These are phyloP conservation scores for Melitaea athalia DNA, from an alignment of 2,888 invertebrate species.

Conservation along the genomic window DNA sequence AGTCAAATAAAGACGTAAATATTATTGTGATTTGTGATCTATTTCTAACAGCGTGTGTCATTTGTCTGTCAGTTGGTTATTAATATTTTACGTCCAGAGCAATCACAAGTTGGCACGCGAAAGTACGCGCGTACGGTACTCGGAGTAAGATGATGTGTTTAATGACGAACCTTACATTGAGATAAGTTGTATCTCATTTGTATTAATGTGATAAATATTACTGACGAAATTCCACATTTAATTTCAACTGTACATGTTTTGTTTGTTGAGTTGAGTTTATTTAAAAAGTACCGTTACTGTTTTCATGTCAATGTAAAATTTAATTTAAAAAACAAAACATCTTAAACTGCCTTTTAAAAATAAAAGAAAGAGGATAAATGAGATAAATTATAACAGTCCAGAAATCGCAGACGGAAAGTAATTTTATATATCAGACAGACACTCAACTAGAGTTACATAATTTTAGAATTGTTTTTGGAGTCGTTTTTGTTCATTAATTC, in stretches of 20 bases:
- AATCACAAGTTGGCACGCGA: slow-evolving; percentile 33
- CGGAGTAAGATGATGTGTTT: slow-evolving; percentile 23
- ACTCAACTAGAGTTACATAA: too few relatives aligned
- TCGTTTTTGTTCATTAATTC: too few relatives aligned
- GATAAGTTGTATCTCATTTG: slow-evolving; percentile 7
- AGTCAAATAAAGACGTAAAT: slow-evolving; percentile 20
- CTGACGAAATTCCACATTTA: not conserved
- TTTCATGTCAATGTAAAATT: too few relatives aligned
- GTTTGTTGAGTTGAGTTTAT: too few relatives aligned
- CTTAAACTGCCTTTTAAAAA: too few relatives aligned
- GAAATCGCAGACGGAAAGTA: too few relatives aligned
- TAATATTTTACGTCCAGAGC: slow-evolving; percentile 26
- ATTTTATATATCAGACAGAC: too few relatives aligned
- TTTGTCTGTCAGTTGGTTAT: slow-evolving; percentile 32
- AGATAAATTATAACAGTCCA: too few relatives aligned
- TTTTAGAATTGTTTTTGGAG: too few relatives aligned
- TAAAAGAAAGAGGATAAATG: too few relatives aligned
- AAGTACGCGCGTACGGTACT: slow-evolving; percentile 21
- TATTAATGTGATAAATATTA: slow-evolving; percentile 5
- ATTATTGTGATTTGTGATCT: slow-evolving; percentile 25
- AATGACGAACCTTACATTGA: slow-evolving; percentile 19
- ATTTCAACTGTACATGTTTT: not conserved
- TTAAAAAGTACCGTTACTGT: too few relatives aligned
- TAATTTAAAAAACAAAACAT: too few relatives aligned
- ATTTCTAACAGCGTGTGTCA: slow-evolving; percentile 34